Evolutionary conservation across 1,140 invertebrate species (phyloP), one percentile per base, ranked within the genome.

Genomic region (Drosophila ogumai): DNA sequence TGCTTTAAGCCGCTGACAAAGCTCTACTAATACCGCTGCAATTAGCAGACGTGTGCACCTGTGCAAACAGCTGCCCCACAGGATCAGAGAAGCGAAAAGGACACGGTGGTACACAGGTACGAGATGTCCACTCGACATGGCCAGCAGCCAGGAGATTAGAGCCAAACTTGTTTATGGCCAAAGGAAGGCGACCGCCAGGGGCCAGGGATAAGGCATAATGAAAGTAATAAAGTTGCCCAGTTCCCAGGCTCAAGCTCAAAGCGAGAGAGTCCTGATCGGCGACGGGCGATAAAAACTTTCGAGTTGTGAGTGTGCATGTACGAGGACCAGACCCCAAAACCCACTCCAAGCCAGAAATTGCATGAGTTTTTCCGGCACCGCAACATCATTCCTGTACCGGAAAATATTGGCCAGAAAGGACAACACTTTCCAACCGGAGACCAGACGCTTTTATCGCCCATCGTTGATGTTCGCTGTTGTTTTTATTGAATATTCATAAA

Each of bases 401-500:
- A 69, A 67, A 69, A 69, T 67, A 64, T 75, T 66, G 74, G 52
- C 63, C 74, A 77, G 32, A 56, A 25, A 41, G 38, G 64, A 56
- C 67, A 68, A 71, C 68, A 71, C 68, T 71, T 72, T 41, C 36
- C 61, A 41, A 44, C 59, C 54, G 49, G 44, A 49, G 76, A 55
- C 52, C 81, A 85, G 81, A 85, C 82, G 66, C 71, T 87, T 88
- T 88, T 88, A 88, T 88, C 84, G 84, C 65, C 75, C 75, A 66
- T 81, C 73, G 46, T 34, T 50, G 61, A 43, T 76, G 74, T 52
- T 65, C 52, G 36, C 79, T 87, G 68, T 82, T 88, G 79, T 75
- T 88, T 84, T 87, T 88, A 91, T 91, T 91, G 88, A 91, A 91
- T 91, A 91, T 91, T 91, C 88, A 91, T 91, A 91, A 91, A 91